Conservation (phyloP, 2,113 vertebrate species). For the Collichthys lucidus region DNA sequence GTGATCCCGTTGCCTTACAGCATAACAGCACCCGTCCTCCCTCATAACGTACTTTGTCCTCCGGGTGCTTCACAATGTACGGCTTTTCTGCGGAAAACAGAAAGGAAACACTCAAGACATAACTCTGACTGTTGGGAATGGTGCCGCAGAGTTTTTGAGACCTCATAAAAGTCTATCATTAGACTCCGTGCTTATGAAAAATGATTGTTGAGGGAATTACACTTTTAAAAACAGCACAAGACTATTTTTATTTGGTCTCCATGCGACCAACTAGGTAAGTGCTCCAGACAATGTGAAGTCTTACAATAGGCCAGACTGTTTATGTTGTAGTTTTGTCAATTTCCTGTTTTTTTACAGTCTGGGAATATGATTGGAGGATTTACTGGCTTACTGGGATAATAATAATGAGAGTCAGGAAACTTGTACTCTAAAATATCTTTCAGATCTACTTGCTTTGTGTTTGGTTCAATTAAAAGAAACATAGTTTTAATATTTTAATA, state of each 20-base stretch:
- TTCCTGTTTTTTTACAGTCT: conserved; percentile 39
- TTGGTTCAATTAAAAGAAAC: not conserved
- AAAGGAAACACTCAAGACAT: conserved; percentile 37
- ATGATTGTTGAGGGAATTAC: conserved; percentile 50
- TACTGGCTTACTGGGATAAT: not conserved
- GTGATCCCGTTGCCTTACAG: conserved; percentile 91
- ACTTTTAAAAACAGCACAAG: conserved; percentile 45
- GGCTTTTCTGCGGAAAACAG: conserved; percentile 87
- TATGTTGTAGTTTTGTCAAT: conserved; percentile 38
- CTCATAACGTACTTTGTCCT: conserved; percentile 87
- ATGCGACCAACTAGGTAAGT: conserved; percentile 36
- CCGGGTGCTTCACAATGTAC: conserved; percentile 91
- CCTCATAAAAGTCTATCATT: conserved; percentile 54
- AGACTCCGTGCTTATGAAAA: conserved; percentile 45
- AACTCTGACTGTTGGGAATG: conserved; percentile 28
- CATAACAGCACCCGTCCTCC: conserved; percentile 92
- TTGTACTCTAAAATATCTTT: not conserved
- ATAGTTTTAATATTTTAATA: not conserved
- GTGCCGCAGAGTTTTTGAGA: conserved; percentile 36
- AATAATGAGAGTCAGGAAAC: conserved; percentile 1
- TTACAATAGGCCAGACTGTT: conserved; percentile 42
- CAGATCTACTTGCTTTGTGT: not conserved
- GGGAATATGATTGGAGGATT: conserved; percentile 27
- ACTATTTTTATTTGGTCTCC: conserved; percentile 66
- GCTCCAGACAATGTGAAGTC: conserved; percentile 22